These are phyloP conservation scores for Heliconius hermathena DNA, from an alignment of 1,140 invertebrate species.

Conservation along the genomic window DNA sequence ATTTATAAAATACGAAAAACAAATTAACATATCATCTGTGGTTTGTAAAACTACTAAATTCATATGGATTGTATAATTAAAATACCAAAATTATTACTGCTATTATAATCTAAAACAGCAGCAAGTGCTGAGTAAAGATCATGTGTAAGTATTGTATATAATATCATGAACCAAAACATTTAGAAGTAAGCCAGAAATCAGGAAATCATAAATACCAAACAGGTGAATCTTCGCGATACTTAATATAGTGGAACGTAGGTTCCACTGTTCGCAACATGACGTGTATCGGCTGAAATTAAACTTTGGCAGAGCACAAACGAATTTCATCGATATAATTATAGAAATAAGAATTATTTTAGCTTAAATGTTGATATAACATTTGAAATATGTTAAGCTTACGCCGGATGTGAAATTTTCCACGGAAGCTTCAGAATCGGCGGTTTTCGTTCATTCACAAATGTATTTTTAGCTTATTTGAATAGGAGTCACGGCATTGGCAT, in stretches of 20 bases:
- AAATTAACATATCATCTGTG: too few species aligned
- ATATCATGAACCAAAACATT: not conserved
- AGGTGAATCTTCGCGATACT: conserved; percentile 22
- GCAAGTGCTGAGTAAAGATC: not conserved
- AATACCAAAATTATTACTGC: not conserved
- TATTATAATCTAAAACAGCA: not conserved
- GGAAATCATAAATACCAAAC: conserved; percentile 24
- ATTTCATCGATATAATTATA: not conserved
- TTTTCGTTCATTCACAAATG: conserved; percentile 70
- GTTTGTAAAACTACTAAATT: not conserved
- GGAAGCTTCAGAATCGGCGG: conserved; percentile 47
- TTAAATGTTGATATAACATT: not conserved
- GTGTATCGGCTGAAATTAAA: conserved; percentile 35
- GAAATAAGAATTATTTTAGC: conserved; percentile 27
- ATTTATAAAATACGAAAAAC: too few species aligned
- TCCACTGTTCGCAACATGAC: conserved; percentile 36
- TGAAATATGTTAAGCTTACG: conserved; percentile 31
- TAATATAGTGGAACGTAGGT: conserved; percentile 33
- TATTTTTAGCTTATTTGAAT: conserved; percentile 60
- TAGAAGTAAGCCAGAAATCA: not conserved
- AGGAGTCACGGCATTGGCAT: conserved; percentile 42
- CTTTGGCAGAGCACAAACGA: not conserved
- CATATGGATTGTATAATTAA: not conserved
- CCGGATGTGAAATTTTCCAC: conserved; percentile 77
- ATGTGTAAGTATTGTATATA: not conserved